Percentiles rank a stretch among this genome's conserved stretches.
These are phyloP conservation scores for Melopsittacus undulatus DNA, from an alignment of 2,797 vertebrate genomes.

Conservation along the genomic window DNA sequence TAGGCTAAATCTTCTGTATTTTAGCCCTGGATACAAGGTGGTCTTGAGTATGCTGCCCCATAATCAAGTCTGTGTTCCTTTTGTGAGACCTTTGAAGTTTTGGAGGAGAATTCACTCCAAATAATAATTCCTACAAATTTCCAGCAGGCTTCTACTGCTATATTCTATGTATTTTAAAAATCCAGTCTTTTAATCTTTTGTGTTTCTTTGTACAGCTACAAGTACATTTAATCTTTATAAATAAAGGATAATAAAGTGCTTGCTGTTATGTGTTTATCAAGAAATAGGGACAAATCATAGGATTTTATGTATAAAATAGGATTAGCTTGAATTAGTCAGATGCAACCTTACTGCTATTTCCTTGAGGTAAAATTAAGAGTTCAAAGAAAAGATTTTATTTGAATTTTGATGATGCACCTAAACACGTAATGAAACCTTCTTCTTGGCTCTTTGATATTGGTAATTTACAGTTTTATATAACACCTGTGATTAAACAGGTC, in stretches of 20 bases:
- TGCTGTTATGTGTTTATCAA: not conserved
- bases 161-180: not conserved
- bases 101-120: not conserved
- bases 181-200: not conserved
- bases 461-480: conserved; percentile 7
- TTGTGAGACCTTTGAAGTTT: not conserved
- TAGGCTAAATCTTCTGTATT: not conserved
- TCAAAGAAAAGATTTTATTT: not conserved
- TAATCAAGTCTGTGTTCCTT: not conserved
- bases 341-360: not conserved
- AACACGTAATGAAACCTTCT: not conserved
- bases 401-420: not conserved
- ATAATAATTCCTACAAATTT: not conserved
- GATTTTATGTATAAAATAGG: not conserved
- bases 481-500: not conserved
- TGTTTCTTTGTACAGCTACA: not conserved
- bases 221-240: not conserved
- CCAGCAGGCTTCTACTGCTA: not conserved
- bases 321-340: not conserved
- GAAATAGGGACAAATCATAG: not conserved
- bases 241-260: not conserved
- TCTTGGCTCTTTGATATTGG: not conserved
- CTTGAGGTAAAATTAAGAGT: not conserved
- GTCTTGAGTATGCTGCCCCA: rapidly evolving
- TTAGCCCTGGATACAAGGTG: not conserved